Percentiles rank a stretch among this genome's conserved stretches.
Evolutionary conservation across 2,797 vertebrate genomes (phyloP).

Genomic region (Carapus acus): DNA sequence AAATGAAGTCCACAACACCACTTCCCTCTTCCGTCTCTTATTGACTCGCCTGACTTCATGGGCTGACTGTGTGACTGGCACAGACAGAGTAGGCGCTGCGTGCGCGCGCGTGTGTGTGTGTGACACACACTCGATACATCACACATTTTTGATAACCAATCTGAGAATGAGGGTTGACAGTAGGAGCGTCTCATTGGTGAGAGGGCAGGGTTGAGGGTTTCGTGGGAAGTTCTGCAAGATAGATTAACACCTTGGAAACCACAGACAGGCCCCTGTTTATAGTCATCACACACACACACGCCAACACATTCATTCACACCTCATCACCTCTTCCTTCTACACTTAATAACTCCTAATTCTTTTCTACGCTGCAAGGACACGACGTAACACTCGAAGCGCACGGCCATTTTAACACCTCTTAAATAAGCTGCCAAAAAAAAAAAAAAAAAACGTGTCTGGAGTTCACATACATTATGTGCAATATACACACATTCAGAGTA

Average conservation of each 20-base stretch:
- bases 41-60: slow-evolving; percentile 16
- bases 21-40: slow-evolving; percentile 29
- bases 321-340: background rate
- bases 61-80: background rate
- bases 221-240: slow-evolving; percentile 42
- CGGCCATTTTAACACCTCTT: slow-evolving; percentile 22
- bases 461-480: slow-evolving; percentile 14
- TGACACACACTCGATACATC: no score
- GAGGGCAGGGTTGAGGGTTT: slow-evolving; percentile 37
- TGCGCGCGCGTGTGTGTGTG: no score
- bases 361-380: background rate
- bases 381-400: background rate
- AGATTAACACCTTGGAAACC: slow-evolving; percentile 47
- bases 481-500: background rate
- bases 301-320: background rate
- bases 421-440: slow-evolving; percentile 19
- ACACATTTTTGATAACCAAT: slow-evolving; percentile 5
- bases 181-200: slow-evolving; percentile 28
- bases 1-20: background rate
- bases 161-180: slow-evolving; percentile 2
- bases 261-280: slow-evolving; percentile 28
- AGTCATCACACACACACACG: slow-evolving; percentile 12
- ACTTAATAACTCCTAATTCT: slow-evolving; percentile 7
- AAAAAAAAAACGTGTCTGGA: slow-evolving; percentile 19
- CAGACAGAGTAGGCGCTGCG: no score